Evolutionary conservation across 2,888 invertebrate species (phyloP).

Genomic region (Drosophila testacea): DNA sequence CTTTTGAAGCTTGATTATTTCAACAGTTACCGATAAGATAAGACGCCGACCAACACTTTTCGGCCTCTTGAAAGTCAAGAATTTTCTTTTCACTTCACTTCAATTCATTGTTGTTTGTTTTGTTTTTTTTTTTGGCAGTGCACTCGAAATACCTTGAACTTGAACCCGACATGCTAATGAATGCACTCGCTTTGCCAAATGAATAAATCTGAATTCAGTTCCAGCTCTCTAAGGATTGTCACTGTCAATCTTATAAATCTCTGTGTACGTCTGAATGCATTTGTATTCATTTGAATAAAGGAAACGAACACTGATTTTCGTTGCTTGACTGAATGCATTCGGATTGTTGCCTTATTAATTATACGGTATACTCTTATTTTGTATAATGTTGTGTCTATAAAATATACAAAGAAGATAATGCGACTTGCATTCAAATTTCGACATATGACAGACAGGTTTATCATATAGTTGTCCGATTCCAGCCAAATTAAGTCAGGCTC

Average conservation of each 20-base stretch:
- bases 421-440: no score
- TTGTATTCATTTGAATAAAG: constrained; percentile 15
- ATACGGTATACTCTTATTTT: no score
- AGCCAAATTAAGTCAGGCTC: no score
- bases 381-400: no score
- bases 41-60: constrained; percentile 21
- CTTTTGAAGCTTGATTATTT: constrained; percentile 25
- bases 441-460: no score
- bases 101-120: background rate
- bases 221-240: constrained; percentile 9
- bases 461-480: no score
- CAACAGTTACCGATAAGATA: constrained; percentile 53
- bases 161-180: constrained; percentile 33
- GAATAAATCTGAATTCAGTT: constrained; percentile 13
- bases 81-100: constrained; percentile 21
- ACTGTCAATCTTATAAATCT: background rate
- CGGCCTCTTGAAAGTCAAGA: constrained; percentile 30
- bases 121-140: constrained; percentile 18
- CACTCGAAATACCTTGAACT: constrained; percentile 50
- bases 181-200: constrained; percentile 34
- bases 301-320: background rate
- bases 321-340: background rate
- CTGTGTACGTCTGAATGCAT: background rate
- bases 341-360: no score
- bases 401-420: no score